Evolutionary conservation across 2,888 invertebrate species (phyloP).

Genomic region (Amphipoea oculea): DNA sequence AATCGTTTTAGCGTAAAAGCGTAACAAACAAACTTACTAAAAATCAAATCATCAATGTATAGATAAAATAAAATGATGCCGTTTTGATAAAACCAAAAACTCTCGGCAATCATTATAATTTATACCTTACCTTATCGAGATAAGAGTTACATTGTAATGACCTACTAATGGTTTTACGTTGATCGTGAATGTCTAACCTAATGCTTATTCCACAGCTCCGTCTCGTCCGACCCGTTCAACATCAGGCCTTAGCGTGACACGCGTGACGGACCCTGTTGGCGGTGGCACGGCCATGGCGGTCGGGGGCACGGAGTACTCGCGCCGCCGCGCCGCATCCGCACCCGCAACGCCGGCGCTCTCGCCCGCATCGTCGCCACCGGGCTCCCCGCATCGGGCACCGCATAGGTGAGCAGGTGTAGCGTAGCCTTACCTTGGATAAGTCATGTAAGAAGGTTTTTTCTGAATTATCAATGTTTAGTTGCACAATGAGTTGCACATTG

Average conservation of each 20-base stretch:
- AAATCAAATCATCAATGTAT: not conserved
- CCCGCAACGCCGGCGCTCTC: slow-evolving; percentile 94
- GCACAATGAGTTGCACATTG: slow-evolving; percentile 4
- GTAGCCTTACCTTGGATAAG: slow-evolving; percentile 17
- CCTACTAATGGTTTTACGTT: not conserved
- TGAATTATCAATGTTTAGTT: slow-evolving; percentile 12
- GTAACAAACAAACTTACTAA: not conserved
- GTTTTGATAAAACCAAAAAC: not conserved
- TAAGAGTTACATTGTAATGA: not conserved
- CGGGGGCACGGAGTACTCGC: slow-evolving; percentile 89
- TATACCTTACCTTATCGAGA: not conserved
- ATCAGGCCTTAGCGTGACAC: slow-evolving; percentile 92
- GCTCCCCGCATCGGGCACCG: slow-evolving; percentile 88
- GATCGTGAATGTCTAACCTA: not conserved
- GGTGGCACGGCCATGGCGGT: slow-evolving; percentile 91
- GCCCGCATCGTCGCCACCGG: slow-evolving; percentile 94
- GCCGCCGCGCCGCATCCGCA: slow-evolving; percentile 92
- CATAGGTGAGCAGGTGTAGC: slow-evolving; percentile 76
- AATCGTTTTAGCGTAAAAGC: not conserved
- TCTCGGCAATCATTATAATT: not conserved
- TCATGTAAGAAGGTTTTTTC: slow-evolving; percentile 24
- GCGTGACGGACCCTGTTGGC: slow-evolving; percentile 90
- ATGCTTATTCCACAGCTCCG: slow-evolving; percentile 86
- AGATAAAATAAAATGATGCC: not conserved
- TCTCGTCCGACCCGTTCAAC: slow-evolving; percentile 94